phyloP scores from a whole-genome alignment of 2,797 vertebrate genomes.

The Allobates femoralis region DNA sequence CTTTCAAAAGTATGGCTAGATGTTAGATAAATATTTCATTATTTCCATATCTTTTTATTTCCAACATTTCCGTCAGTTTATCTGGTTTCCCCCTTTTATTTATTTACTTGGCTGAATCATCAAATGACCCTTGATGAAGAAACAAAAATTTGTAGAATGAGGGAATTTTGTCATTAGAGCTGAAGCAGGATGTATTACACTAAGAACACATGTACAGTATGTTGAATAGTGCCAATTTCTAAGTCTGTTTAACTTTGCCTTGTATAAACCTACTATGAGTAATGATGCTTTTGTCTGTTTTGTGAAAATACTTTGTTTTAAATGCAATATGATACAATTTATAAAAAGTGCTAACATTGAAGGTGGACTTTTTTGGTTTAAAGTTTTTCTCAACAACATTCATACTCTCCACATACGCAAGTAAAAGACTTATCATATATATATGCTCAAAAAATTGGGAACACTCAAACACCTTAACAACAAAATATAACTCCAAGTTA shows the following conservation, averaged over 20 bases:
- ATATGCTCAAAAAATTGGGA: no score
- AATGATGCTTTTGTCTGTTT: neutral
- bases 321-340: neutral
- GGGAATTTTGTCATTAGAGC: slow-evolving; percentile 42
- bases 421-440: neutral
- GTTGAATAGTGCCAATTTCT: neutral
- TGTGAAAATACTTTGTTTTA: neutral
- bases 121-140: slow-evolving; percentile 47
- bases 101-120: slow-evolving; percentile 58
- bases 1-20: slow-evolving; percentile 37
- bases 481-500: no score
- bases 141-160: slow-evolving; percentile 52
- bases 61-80: slow-evolving; percentile 59
- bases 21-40: slow-evolving; percentile 59
- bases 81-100: slow-evolving; percentile 56
- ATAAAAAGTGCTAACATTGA: neutral
- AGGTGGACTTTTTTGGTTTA: neutral
- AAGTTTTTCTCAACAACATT: neutral
- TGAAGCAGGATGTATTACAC: slow-evolving; percentile 52
- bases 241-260: neutral
- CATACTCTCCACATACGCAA: neutral
- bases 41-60: slow-evolving; percentile 61
- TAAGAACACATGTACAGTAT: slow-evolving; percentile 45
- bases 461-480: no score
- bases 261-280: neutral